Conservation (phyloP, 2,797 vertebrate species). For the Argentina silus region DNA sequence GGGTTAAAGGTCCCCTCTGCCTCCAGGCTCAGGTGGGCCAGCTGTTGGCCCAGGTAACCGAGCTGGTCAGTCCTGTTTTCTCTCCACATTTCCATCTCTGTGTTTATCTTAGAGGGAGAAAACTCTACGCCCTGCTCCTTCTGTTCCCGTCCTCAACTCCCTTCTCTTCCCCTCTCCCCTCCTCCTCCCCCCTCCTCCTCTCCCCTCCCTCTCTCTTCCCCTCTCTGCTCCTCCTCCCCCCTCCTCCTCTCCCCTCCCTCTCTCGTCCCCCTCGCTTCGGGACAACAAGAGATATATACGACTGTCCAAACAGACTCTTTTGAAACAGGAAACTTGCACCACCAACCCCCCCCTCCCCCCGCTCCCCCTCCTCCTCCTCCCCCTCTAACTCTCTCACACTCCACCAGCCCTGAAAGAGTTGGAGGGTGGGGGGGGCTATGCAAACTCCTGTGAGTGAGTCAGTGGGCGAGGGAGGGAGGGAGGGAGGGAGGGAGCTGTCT, state of each 20-base stretch:
- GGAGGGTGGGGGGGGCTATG: neutral
- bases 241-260: slow-evolving; percentile 22
- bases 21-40: neutral
- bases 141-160: neutral
- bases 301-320: slow-evolving; percentile 41
- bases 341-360: neutral
- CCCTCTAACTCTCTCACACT: slow-evolving; percentile 37
- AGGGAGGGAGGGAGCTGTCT: slow-evolving; percentile 55
- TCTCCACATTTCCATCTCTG: neutral
- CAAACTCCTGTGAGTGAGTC: neutral
- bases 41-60: neutral
- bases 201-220: slow-evolving; percentile 35
- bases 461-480: slow-evolving; percentile 29
- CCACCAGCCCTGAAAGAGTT: slow-evolving; percentile 53
- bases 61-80: neutral
- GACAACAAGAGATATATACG: slow-evolving; percentile 33
- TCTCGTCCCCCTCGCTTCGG: slow-evolving; percentile 17
- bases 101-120: neutral
- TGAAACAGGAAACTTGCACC: slow-evolving; percentile 27
- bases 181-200: slow-evolving; percentile 19
- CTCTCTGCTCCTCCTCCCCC: slow-evolving; percentile 13
- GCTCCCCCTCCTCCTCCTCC: slow-evolving; percentile 33
- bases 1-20: neutral
- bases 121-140: neutral
- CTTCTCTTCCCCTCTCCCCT: neutral